Percentiles rank a stretch among this genome's conserved stretches.
Conservation (phyloP, 2,888 invertebrate species). For the Cosmia pyralina region DNA sequence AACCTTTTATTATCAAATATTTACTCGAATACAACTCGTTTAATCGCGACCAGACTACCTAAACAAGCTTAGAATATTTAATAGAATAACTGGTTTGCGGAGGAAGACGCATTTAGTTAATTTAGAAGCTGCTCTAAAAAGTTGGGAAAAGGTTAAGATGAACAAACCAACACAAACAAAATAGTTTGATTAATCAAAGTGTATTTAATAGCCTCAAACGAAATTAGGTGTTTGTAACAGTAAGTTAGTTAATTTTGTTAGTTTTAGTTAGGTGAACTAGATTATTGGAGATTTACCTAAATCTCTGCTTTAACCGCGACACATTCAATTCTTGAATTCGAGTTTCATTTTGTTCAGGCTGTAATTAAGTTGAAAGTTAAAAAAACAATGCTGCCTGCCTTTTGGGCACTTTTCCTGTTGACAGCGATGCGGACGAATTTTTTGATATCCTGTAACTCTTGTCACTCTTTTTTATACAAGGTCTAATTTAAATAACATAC, state of each 20-base stretch:
- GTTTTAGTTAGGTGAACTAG: background rate
- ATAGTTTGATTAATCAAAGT: constrained; percentile 3
- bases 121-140: background rate
- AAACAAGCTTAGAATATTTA: background rate
- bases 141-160: background rate
- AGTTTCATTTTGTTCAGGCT: constrained; percentile 40
- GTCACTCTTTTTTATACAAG: no score
- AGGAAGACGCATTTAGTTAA: background rate
- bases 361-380: constrained; percentile 27
- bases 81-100: background rate
- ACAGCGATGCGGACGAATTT: no score
- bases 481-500: no score
- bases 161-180: background rate
- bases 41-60: background rate
- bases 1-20: background rate
- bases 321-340: constrained; percentile 28
- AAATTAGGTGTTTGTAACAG: background rate
- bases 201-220: background rate
- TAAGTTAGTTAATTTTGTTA: background rate
- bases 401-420: no score
- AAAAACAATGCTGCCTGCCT: no score
- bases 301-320: constrained; percentile 33
- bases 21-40: background rate
- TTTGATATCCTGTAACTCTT: no score
- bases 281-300: constrained; percentile 40